phyloP scores from a whole-genome alignment of 2,797 vertebrate genomes.

The Manis javanica region DNA sequence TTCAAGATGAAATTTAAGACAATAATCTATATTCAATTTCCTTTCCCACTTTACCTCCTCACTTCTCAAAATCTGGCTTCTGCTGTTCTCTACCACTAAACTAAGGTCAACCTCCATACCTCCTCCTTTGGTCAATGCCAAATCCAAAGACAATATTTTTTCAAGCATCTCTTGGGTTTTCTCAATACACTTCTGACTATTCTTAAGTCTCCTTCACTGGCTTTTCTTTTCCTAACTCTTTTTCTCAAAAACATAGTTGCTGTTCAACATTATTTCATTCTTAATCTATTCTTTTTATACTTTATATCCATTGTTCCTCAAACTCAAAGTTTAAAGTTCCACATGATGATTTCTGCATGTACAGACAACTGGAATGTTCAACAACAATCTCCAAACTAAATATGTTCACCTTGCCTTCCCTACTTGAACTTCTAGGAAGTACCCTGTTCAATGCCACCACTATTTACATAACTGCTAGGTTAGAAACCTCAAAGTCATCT shows the following conservation, averaged over 20 bases:
- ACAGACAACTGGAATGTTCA: slow-evolving; percentile 14
- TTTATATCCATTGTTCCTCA: slow-evolving; percentile 36
- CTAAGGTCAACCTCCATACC: not conserved
- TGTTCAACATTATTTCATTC: slow-evolving; percentile 6
- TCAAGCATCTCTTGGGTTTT: slow-evolving; percentile 47
- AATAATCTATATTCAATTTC: slow-evolving; percentile 16
- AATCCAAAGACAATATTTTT: slow-evolving; percentile 38
- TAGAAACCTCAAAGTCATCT: not conserved
- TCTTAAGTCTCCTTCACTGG: slow-evolving; percentile 15
- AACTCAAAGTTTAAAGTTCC: not conserved
- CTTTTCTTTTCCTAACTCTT: not conserved
- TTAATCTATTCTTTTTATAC: not conserved
- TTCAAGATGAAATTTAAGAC: slow-evolving; percentile 57
- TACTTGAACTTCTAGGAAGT: not conserved
- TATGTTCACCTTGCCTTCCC: not conserved
- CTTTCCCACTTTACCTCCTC: not conserved
- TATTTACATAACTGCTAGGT: not conserved
- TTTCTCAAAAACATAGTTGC: slow-evolving; percentile 4
- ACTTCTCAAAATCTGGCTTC: not conserved
- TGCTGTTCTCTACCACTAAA: slow-evolving; percentile 37
- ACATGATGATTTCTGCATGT: not conserved
- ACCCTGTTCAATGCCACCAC: not conserved
- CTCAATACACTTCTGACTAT: not conserved
- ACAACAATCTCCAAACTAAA: not conserved
- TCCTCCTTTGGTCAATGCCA: not conserved